Percentiles rank a stretch among this genome's conserved stretches.
Evolutionary conservation across 2,888 invertebrate species (phyloP).

Genomic region (Eupithecia inturbata): DNA sequence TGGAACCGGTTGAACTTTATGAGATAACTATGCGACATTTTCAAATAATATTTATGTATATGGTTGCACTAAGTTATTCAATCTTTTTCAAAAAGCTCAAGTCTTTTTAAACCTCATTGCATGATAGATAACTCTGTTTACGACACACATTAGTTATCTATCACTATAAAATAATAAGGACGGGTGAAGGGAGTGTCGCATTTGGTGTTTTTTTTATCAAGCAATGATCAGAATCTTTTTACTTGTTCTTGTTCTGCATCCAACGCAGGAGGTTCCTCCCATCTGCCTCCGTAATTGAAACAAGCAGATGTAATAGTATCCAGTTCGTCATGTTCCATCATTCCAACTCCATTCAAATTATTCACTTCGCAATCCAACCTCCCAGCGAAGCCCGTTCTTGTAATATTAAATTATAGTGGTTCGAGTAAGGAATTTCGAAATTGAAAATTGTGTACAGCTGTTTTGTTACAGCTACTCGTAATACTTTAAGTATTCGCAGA

Average conservation of each 20-base stretch:
- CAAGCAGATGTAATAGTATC: slow-evolving; percentile 28
- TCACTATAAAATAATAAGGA: not conserved
- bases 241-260: not conserved
- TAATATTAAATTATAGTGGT: slow-evolving; percentile 82
- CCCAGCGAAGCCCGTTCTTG: slow-evolving; percentile 54
- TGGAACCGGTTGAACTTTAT: slow-evolving; percentile 59
- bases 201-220: not conserved
- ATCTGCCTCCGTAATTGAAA: slow-evolving; percentile 31
- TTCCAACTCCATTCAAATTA: slow-evolving; percentile 75
- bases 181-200: not conserved
- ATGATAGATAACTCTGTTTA: not conserved
- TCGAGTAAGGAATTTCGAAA: slow-evolving; percentile 75
- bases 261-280: slow-evolving; percentile 33
- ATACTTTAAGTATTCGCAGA: slow-evolving; percentile 39
- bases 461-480: slow-evolving; percentile 38
- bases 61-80: not conserved
- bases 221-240: not conserved
- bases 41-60: not conserved
- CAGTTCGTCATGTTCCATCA: slow-evolving; percentile 42
- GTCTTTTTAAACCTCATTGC: not conserved
- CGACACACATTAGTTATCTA: not conserved
- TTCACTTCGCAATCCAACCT: slow-evolving; percentile 80
- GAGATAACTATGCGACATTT: slow-evolving; percentile 6
- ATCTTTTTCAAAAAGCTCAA: not conserved
- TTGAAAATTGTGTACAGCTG: slow-evolving; percentile 66